Base-by-base conservation (phyloP, 2,113 vertebrate genomes). In the Spea multiplicata region DNA sequence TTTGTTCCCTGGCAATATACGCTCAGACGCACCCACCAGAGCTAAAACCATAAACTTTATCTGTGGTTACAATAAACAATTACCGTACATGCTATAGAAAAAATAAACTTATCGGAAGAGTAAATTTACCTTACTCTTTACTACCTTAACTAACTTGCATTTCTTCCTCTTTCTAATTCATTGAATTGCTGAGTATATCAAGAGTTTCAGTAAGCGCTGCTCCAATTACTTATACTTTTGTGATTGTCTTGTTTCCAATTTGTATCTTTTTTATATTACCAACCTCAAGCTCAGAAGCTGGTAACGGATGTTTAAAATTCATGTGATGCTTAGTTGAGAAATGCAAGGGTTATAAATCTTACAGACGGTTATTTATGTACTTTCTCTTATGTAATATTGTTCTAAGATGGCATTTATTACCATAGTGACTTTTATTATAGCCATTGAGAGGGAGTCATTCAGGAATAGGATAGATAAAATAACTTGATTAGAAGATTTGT, bases 381-480 rank as follows among this genome's bases (percentile, higher is more conserved):
- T 74, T 74, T 49, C 71, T 68, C 30, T 80, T 80, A 80, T 80
- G 71, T 74, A 74, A 80, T 73, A 80, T 80, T 73, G 78, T 80
- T 80, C 78, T 55, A 80, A 80, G 71, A 74, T 74, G 71, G 50
- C 78, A 80, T 80, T 74, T 74, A 80, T 80, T 74, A 68, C 71
- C 16, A 5, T 62, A n/a, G 71, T 73, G 78, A 80, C 71, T 74
- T 74, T 80, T 79, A 68, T 74, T 80, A 74, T 74, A 48, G 71
- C 50, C 64, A 61, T 57, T 68, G 64, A 80, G 45, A 74, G n/a
- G 44, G 73, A 80, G 78, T 80, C 64, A 80, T 80, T 74, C 71
- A 74, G 52, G 64, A 80, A 68, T 61, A 68, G 64, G 50, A 68
- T n/a, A 74, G 78, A 80, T 80, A 80, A 80, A 80, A 80, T 80